Evolutionary conservation across 2,113 vertebrate species (phyloP), one percentile per base, ranked within the genome.

Genomic region (Pavo muticus): DNA sequence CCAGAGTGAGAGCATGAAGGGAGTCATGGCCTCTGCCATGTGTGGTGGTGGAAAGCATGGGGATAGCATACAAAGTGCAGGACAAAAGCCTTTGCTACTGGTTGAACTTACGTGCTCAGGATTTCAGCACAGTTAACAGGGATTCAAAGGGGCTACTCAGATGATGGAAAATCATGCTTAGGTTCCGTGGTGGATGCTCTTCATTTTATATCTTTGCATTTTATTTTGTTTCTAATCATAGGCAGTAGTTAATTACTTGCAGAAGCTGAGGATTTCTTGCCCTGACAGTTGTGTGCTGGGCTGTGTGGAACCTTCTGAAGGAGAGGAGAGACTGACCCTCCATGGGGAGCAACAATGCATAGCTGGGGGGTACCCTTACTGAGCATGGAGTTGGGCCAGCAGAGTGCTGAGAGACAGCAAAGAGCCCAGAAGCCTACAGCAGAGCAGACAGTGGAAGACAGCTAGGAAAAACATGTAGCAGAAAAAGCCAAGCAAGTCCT

Each of bases 371-470:
- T 52, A 60, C 27, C 23, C 73, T 56, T 56, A 25, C 44, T 39
- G 27, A 71, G 6, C 24, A 6, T 16, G 47, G 90, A 64, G 50
- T 14, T 69, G 65, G 72, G 39, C 69, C 74, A 61, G 29, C 47
- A 81, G 44, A 71, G 14, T 25, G 56, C 29, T 60, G 80, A 81
- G 79, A 90, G 72, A 71, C 48, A 69, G 24, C 35, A 74, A 74
- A 71, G 79, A 72, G 63, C 52, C 30, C 30, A 52, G 65, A 35
- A 92, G 65, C 76, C 72, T 61, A 40, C 9, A 84, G 76, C 65
- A 65, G 8, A 74, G 69, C 60, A 88, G 90, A 88, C 54, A 90
- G 79, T 70, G 23, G 52, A 91, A 90, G 76, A 71, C 94, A 94
- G 61, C 69, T 88, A 52, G 29, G 85, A 60, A 95, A 90, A 88